Evolutionary conservation across 2,113 vertebrate species (phyloP).

Genomic region (Tyto alba): DNA sequence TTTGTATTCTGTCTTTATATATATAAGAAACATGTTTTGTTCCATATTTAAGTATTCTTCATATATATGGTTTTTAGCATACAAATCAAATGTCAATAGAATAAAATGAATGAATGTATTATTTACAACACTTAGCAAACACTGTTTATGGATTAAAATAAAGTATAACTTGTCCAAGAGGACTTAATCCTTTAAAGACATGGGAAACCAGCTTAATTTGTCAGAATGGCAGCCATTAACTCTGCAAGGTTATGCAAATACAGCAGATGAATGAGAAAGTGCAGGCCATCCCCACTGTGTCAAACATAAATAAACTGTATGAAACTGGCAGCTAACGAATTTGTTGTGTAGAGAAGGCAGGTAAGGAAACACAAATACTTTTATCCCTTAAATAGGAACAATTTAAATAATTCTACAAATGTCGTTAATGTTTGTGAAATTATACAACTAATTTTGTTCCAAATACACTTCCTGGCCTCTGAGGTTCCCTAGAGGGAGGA

Average conservation of each 20-base stretch:
- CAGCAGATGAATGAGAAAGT: constrained; percentile 67
- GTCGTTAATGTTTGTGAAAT: background rate
- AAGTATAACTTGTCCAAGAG: constrained; percentile 54
- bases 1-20: background rate
- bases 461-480: background rate
- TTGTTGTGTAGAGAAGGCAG: constrained; percentile 62
- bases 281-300: constrained; percentile 62
- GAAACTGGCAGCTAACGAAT: constrained; percentile 61
- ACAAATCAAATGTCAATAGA: background rate
- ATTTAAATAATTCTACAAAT: background rate
- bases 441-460: background rate
- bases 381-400: background rate
- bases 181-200: constrained; percentile 68
- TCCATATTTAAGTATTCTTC: background rate
- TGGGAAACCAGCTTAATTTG: constrained; percentile 72
- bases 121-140: constrained; percentile 43
- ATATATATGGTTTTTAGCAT: background rate
- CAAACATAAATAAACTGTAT: constrained; percentile 67
- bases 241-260: constrained; percentile 75
- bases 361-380: constrained; percentile 55
- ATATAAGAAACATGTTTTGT: background rate
- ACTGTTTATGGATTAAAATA: constrained; percentile 49
- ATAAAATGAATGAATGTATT: constrained; percentile 4
- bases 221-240: constrained; percentile 71
- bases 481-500: background rate